Conservation (phyloP, 2,113 vertebrate genomes). For the Stegostoma tigrinum region DNA sequence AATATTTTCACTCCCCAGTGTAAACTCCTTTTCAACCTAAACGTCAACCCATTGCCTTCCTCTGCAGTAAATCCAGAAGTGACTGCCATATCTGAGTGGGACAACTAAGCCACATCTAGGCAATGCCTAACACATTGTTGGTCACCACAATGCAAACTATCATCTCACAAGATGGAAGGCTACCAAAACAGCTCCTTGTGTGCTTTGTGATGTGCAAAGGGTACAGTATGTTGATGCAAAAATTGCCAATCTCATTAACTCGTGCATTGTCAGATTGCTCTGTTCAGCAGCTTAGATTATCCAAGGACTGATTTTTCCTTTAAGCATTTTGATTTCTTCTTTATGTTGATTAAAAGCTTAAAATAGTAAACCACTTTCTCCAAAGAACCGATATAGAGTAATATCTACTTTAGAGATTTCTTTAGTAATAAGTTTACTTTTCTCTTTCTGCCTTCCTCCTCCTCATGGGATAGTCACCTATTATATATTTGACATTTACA, state of each 20-base stretch:
- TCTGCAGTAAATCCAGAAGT: too few species aligned
- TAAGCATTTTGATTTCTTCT: not conserved
- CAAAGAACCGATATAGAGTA: not conserved
- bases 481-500: constrained; percentile 10
- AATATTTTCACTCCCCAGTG: too few species aligned
- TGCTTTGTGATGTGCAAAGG: not conserved
- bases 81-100: too few species aligned
- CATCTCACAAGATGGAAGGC: too few species aligned
- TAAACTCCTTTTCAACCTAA: too few species aligned
- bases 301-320: not conserved
- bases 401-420: not conserved
- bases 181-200: not conserved
- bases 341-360: not conserved
- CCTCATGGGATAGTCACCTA: not conserved
- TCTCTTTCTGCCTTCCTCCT: not conserved
- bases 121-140: too few species aligned
- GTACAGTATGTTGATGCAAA: not conserved
- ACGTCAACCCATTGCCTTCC: too few species aligned
- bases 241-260: not conserved
- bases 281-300: not conserved
- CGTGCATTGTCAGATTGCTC: not conserved
- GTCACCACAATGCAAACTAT: too few species aligned
- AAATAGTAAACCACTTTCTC: not conserved
- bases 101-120: too few species aligned
- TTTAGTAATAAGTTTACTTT: not conserved